Percentiles rank a stretch among this genome's conserved stretches.
Conservation (phyloP, 2,888 invertebrate species). For the Scelioninae gen. 2 region DNA sequence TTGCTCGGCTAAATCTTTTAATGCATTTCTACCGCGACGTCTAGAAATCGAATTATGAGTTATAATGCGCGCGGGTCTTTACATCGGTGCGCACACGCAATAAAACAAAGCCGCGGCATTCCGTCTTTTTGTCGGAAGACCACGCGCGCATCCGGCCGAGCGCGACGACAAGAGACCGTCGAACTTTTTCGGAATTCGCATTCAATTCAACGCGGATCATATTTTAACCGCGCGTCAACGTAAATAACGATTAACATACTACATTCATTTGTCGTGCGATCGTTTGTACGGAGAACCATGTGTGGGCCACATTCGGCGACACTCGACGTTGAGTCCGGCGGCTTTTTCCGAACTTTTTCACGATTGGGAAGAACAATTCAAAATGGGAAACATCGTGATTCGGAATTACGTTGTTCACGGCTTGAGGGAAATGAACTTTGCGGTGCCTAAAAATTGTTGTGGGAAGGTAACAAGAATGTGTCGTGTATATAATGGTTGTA, state of each 20-base stretch:
- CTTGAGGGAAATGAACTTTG: too few species aligned
- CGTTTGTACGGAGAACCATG: not conserved
- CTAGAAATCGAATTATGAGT: constrained; percentile 59
- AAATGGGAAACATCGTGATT: too few species aligned
- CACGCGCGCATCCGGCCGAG: constrained; percentile 29
- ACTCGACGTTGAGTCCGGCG: too few species aligned
- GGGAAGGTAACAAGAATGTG: too few species aligned
- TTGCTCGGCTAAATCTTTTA: constrained; percentile 60
- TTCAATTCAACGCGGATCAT: constrained; percentile 12
- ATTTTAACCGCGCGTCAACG: constrained; percentile 5
- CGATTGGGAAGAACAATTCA: too few species aligned
- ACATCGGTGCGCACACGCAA: constrained; percentile 50
- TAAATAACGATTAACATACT: constrained; percentile 41
- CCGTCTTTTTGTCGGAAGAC: constrained; percentile 26
- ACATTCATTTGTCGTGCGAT: constrained; percentile 46
- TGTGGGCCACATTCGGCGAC: too few species aligned
- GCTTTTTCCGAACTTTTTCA: too few species aligned
- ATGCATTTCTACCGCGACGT: constrained; percentile 47
- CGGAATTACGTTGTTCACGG: too few species aligned
- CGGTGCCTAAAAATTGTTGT: too few species aligned
- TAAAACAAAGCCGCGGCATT: constrained; percentile 52
- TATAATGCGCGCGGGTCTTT: constrained; percentile 48
- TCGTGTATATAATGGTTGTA: too few species aligned
- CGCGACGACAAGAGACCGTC: constrained; percentile 11
- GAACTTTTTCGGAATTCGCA: constrained; percentile 28